Conservation (phyloP, 2,888 invertebrate genomes). For the Plebejus melissa region DNA sequence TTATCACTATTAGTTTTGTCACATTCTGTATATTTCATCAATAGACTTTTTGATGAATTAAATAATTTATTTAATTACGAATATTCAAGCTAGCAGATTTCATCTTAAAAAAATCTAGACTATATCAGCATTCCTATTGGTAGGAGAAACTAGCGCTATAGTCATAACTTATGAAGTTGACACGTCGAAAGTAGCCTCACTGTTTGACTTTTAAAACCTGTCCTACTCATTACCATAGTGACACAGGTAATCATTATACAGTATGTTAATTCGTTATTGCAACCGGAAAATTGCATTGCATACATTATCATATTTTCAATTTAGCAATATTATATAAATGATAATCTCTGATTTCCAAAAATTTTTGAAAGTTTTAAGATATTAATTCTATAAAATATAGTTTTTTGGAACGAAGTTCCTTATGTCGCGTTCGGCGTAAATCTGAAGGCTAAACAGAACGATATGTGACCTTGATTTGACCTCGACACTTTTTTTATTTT, state of each 20-base stretch:
- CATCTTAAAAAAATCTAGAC: background rate
- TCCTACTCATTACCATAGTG: conserved; percentile 3
- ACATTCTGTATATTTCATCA: too few species aligned
- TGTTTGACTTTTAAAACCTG: conserved; percentile 20
- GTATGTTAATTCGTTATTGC: conserved; percentile 1
- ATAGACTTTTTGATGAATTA: too few species aligned
- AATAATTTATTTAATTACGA: too few species aligned
- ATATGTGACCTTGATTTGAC: too few species aligned
- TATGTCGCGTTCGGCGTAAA: too few species aligned
- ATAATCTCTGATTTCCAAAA: background rate
- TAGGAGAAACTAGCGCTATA: conserved; percentile 1
- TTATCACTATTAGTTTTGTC: too few species aligned
- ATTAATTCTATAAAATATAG: background rate
- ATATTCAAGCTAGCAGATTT: too few species aligned
- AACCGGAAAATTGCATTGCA: conserved; percentile 7
- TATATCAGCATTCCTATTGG: background rate
- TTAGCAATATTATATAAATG: background rate
- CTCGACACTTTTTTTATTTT: too few species aligned
- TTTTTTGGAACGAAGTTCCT: too few species aligned
- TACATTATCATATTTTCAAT: background rate
- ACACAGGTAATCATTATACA: conserved; percentile 8
- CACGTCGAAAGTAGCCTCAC: conserved; percentile 14
- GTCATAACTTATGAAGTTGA: conserved; percentile 11
- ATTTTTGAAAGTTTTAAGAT: background rate
- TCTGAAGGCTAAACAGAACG: too few species aligned